Evolutionary conservation across 2,797 vertebrate species (phyloP).

Genomic region (Ispidina picta): DNA sequence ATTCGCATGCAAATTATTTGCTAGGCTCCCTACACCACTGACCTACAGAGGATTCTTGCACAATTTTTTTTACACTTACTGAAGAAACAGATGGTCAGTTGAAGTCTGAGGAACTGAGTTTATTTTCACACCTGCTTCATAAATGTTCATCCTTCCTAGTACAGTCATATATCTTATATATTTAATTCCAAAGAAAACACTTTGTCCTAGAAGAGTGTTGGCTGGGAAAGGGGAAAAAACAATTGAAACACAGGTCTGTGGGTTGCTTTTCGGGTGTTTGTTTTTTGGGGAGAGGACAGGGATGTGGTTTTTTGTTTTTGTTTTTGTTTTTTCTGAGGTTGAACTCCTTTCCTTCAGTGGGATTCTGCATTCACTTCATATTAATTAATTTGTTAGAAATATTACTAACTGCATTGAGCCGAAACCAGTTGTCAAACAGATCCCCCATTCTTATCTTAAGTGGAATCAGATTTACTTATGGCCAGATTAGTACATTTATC

Average conservation of each 20-base stretch:
- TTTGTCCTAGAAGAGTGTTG: not conserved
- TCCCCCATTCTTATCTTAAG: not conserved
- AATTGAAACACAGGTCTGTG: not conserved
- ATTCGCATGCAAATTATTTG: not conserved
- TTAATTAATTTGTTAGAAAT: not conserved
- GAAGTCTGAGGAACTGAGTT: not conserved
- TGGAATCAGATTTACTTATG: not conserved
- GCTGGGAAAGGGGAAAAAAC: not conserved
- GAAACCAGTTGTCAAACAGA: not conserved
- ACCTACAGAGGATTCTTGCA: not conserved
- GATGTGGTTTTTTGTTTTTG: too few species aligned
- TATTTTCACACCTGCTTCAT: not conserved
- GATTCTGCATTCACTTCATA: not conserved
- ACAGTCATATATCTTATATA: not conserved
- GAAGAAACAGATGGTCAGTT: conserved; percentile 12
- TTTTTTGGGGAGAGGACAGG: too few species aligned
- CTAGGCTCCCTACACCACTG: not conserved
- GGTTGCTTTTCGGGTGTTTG: too few species aligned
- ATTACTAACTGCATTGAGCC: not conserved
- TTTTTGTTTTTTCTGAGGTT: not conserved
- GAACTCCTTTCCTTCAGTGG: not conserved
- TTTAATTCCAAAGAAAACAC: not conserved
- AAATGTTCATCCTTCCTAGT: not conserved
- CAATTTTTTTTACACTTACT: not conserved
- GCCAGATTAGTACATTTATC: not conserved